phyloP scores from a whole-genome alignment of 2,113 vertebrate genomes.

The Heliornis fulica region DNA sequence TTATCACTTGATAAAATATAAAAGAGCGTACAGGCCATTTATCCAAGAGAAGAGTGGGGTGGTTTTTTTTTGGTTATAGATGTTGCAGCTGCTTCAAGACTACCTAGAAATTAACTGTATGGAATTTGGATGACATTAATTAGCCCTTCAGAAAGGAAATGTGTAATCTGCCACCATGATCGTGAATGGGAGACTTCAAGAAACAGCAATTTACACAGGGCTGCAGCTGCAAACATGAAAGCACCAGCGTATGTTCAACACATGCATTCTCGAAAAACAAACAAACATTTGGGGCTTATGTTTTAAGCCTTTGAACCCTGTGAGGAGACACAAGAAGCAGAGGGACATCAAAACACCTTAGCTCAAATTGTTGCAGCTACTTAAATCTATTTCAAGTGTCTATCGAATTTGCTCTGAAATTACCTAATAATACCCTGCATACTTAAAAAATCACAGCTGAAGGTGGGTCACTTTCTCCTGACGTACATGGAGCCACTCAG shows the following conservation, averaged over 20 bases:
- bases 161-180: neutral
- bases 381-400: neutral
- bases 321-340: neutral
- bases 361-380: neutral
- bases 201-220: conserved; percentile 9
- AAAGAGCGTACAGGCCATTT: neutral
- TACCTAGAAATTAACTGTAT: conserved; percentile 39
- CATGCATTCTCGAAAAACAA: neutral
- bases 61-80: neutral
- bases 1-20: neutral
- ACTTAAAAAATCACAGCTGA: neutral
- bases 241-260: neutral
- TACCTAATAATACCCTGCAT: neutral
- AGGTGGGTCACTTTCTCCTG: neutral
- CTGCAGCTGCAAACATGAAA: conserved; percentile 36
- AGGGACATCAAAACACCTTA: neutral
- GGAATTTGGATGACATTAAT: conserved; percentile 23
- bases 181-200: neutral
- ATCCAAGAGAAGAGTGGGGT: neutral
- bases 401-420: neutral
- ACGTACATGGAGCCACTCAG: neutral
- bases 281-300: neutral
- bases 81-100: neutral
- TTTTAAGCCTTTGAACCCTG: neutral
- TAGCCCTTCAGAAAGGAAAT: conserved; percentile 32